Percentiles rank a stretch among this genome's conserved stretches.
These are phyloP conservation scores for Polydrusus cervinus DNA, from an alignment of 2,888 invertebrate genomes.

Conservation along the genomic window DNA sequence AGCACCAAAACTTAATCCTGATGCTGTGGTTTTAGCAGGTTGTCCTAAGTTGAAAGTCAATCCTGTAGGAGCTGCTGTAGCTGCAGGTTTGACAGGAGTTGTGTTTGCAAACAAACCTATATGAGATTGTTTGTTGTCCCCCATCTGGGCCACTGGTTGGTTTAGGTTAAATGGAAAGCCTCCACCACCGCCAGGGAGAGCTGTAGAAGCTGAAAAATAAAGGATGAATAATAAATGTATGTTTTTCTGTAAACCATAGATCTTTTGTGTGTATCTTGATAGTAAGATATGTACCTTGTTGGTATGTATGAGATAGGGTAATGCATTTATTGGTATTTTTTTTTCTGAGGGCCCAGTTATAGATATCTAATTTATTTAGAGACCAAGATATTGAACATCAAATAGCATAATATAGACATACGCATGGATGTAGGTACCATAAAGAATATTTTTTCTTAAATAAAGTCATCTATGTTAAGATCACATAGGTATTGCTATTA, in stretches of 20 bases:
- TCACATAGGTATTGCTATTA: too few relatives aligned
- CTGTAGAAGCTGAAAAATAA: slow-evolving; percentile 44
- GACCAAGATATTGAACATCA: too few relatives aligned
- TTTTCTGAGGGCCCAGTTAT: too few relatives aligned
- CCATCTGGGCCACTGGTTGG: slow-evolving; percentile 56
- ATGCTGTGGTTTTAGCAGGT: slow-evolving; percentile 18
- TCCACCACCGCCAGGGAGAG: slow-evolving; percentile 32
- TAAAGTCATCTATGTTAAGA: too few relatives aligned
- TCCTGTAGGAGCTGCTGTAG: slow-evolving; percentile 20
- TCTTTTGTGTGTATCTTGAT: too few relatives aligned
- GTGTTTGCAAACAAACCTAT: slow-evolving; percentile 27
- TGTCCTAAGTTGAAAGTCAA: slow-evolving; percentile 15
- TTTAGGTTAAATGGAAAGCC: slow-evolving; percentile 53
- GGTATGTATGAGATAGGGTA: too few relatives aligned
- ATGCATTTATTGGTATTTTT: too few relatives aligned
- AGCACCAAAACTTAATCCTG: background rate
- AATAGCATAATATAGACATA: too few relatives aligned
- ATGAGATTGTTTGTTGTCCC: slow-evolving; percentile 54
- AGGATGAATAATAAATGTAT: background rate
- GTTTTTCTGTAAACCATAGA: background rate
- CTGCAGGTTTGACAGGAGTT: slow-evolving; percentile 5
- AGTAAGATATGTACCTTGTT: too few relatives aligned
- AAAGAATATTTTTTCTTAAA: too few relatives aligned
- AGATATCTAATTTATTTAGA: too few relatives aligned
- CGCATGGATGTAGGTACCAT: too few relatives aligned